A percentile compares a stretch with the other conserved stretches of the same genome.
These are phyloP conservation scores for Cyprinodon diabolis DNA, from an alignment of 2,797 vertebrate genomes.

Conservation along the genomic window DNA sequence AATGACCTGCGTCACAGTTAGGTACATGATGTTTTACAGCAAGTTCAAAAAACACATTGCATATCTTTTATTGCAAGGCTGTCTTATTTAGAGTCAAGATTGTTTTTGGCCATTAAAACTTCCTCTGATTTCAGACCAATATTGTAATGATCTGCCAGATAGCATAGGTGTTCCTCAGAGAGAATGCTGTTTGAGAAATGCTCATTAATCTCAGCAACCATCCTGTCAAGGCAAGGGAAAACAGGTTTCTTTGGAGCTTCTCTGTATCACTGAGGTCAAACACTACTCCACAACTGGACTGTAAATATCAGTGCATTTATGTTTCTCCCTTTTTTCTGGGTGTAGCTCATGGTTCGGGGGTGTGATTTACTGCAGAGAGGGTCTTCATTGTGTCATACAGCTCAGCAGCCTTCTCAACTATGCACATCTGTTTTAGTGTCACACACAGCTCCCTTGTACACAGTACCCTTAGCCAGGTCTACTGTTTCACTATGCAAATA, in stretches of 20 bases:
- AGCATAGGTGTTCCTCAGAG: neutral
- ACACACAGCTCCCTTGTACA: neutral
- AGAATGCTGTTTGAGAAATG: neutral
- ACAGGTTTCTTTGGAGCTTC: neutral
- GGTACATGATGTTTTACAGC: neutral
- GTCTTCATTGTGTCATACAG: neutral
- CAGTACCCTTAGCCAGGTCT: neutral
- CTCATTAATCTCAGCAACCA: neutral
- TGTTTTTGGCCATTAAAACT: neutral
- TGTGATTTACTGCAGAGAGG: conserved; percentile 1
- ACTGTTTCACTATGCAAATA: conserved; percentile 8
- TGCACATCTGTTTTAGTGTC: neutral
- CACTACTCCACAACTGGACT: neutral
- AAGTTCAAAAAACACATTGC: neutral
- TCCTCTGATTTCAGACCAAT: neutral
- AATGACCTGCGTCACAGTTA: too few species aligned
- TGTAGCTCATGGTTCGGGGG: neutral
- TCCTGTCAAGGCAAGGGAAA: neutral
- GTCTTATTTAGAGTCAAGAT: neutral
- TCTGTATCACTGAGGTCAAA: neutral
- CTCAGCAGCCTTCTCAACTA: conserved; percentile 3
- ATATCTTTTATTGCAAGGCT: neutral
- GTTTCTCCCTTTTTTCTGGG: neutral
- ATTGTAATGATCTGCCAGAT: conserved; percentile 7
- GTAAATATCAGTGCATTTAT: neutral